Evolutionary conservation across 2,888 invertebrate genomes (phyloP).

Genomic region (Drosophila lacicola): DNA sequence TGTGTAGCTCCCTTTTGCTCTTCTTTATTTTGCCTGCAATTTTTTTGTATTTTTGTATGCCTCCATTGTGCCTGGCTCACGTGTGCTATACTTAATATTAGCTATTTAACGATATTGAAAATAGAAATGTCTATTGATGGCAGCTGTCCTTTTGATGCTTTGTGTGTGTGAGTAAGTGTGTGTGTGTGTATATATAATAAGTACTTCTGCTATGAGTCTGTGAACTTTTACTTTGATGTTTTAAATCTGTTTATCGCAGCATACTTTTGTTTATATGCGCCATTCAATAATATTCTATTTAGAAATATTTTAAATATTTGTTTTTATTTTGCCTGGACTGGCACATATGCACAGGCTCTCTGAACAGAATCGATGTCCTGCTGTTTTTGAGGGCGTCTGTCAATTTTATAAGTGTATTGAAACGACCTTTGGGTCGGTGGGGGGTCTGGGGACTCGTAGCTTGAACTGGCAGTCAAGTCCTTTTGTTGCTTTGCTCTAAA

Average conservation of each 20-base stretch:
- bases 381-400: slow-evolving; percentile 28
- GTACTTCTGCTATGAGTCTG: slow-evolving; percentile 9
- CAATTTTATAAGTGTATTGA: slow-evolving; percentile 53
- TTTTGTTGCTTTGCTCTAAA: not conserved
- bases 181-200: not conserved
- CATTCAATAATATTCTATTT: slow-evolving; percentile 30
- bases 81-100: slow-evolving; percentile 43
- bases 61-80: slow-evolving; percentile 15
- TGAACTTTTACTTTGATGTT: slow-evolving; percentile 44
- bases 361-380: not conserved
- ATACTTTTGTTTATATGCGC: slow-evolving; percentile 35
- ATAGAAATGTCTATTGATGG: slow-evolving; percentile 2
- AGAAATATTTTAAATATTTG: slow-evolving; percentile 16
- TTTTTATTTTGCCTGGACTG: not conserved
- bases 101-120: slow-evolving; percentile 19
- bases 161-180: not conserved
- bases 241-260: slow-evolving; percentile 11
- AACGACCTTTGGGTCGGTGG: slow-evolving; percentile 14
- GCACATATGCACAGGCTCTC: not conserved
- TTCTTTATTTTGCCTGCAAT: not conserved
- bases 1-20: slow-evolving; percentile 5
- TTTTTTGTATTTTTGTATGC: slow-evolving; percentile 9
- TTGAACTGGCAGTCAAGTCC: slow-evolving; percentile 1
- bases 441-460: not conserved
- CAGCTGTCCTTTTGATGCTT: slow-evolving; percentile 12